A percentile compares a stretch with the other conserved stretches of the same genome.
Evolutionary conservation across 2,888 invertebrate species (phyloP).

Genomic region (Cyclophora punctaria): DNA sequence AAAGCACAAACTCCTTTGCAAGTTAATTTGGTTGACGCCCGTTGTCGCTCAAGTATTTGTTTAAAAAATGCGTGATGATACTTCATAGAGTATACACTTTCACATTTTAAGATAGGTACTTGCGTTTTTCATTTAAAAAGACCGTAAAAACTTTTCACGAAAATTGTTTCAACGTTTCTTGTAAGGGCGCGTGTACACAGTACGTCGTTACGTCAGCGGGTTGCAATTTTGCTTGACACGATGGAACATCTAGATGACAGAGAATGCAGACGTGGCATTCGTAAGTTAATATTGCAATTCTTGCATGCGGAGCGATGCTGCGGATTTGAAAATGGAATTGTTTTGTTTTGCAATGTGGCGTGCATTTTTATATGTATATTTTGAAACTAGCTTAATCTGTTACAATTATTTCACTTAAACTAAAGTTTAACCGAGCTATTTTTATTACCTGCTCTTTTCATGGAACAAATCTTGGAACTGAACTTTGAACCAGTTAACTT

Average conservation of each 20-base stretch:
- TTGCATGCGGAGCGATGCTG: background rate
- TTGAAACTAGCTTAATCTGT: too few relatives aligned
- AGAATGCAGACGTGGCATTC: background rate
- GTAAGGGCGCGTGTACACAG: conserved; percentile 28
- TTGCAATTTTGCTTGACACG: conserved; percentile 1
- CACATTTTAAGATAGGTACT: conserved; percentile 13
- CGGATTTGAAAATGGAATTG: conserved; percentile 1
- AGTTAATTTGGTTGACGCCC: conserved; percentile 18
- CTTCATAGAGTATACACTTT: conserved; percentile 15
- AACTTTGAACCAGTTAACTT: too few relatives aligned
- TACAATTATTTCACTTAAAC: too few relatives aligned
- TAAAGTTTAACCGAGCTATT: too few relatives aligned
- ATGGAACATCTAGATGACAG: conserved; percentile 1
- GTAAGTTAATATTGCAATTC: conserved; percentile 3
- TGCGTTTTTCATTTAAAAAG: conserved; percentile 46
- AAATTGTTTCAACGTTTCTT: conserved; percentile 51
- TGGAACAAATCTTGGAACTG: too few relatives aligned
- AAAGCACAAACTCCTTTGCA: conserved; percentile 19
- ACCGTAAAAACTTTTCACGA: conserved; percentile 38
- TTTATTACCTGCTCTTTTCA: too few relatives aligned
- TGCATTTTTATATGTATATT: too few relatives aligned
- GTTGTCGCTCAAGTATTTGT: conserved; percentile 15
- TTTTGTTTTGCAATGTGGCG: too few relatives aligned
- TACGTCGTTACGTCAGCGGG: conserved; percentile 7
- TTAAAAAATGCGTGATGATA: conserved; percentile 23